Percentiles rank a stretch among this genome's conserved stretches.
These are phyloP conservation scores for Ciconia boyciana DNA, from an alignment of 2,113 vertebrate genomes.

Conservation along the genomic window DNA sequence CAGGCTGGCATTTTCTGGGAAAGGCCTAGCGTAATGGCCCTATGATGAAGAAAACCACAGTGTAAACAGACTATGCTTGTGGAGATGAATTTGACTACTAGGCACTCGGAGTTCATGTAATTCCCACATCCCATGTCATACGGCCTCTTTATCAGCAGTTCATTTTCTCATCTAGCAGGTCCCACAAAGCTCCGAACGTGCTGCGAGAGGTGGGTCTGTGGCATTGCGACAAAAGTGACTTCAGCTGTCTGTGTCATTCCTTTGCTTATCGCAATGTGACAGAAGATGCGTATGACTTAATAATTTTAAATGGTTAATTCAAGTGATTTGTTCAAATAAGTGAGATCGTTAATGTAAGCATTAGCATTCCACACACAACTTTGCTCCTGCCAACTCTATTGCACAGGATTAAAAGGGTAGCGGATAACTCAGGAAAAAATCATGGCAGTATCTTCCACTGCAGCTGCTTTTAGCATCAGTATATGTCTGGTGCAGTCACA, in stretches of 20 bases:
- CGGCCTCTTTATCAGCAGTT: background rate
- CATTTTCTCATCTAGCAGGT: background rate
- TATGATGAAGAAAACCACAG: background rate
- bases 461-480: background rate
- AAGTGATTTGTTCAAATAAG: background rate
- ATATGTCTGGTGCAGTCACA: background rate
- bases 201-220: background rate
- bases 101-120: background rate
- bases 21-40: background rate
- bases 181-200: background rate
- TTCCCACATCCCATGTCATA: background rate
- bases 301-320: background rate
- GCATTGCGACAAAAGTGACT: background rate
- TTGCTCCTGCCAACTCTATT: background rate
- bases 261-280: background rate
- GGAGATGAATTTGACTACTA: background rate
- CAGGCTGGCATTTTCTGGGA: background rate
- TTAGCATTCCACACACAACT: background rate
- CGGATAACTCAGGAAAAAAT: background rate
- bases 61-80: background rate
- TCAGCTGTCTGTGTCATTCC: background rate
- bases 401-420: background rate
- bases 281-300: background rate
- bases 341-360: rapidly evolving
- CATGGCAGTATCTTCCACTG: background rate